Percentiles rank a stretch among this genome's conserved stretches.
phyloP scores from a whole-genome alignment of 1,140 invertebrate species.

The Pseudomyrmex dendroicus region DNA sequence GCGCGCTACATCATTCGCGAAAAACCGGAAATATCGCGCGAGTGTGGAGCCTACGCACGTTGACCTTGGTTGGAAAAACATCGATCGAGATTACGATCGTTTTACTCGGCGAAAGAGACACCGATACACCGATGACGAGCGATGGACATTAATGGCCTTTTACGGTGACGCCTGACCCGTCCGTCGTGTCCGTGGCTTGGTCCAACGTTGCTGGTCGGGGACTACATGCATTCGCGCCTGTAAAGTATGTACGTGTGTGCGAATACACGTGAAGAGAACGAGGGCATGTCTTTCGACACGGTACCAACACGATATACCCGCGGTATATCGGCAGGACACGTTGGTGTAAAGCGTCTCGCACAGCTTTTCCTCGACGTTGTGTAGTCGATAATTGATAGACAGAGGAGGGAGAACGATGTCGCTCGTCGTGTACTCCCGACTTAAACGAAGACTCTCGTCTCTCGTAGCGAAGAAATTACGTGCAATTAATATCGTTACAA shows the following conservation, averaged over 20 bases:
- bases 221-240: not conserved
- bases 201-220: slow-evolving; percentile 21
- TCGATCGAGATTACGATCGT: slow-evolving; percentile 8
- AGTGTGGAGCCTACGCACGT: not conserved
- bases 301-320: too few species aligned
- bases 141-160: slow-evolving; percentile 68
- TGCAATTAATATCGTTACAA: slow-evolving; percentile 31
- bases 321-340: not conserved
- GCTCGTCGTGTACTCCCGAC: not conserved
- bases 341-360: slow-evolving; percentile 29
- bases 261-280: slow-evolving; percentile 5
- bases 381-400: slow-evolving; percentile 58
- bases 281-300: slow-evolving; percentile 50
- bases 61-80: not conserved
- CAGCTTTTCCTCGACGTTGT: slow-evolving; percentile 21
- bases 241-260: not conserved
- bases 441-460: not conserved
- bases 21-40: not conserved
- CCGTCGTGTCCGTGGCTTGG: slow-evolving; percentile 16
- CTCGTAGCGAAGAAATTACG: slow-evolving; percentile 12
- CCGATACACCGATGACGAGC: slow-evolving; percentile 51
- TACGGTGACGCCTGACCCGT: slow-evolving; percentile 55
- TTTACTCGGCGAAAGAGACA: slow-evolving; percentile 45
- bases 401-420: slow-evolving; percentile 30
- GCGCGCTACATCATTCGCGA: not conserved